A percentile compares a stretch with the other conserved stretches of the same genome.
phyloP scores from a whole-genome alignment of 2,888 invertebrate genomes.

The Phragmatobia fuliginosa region DNA sequence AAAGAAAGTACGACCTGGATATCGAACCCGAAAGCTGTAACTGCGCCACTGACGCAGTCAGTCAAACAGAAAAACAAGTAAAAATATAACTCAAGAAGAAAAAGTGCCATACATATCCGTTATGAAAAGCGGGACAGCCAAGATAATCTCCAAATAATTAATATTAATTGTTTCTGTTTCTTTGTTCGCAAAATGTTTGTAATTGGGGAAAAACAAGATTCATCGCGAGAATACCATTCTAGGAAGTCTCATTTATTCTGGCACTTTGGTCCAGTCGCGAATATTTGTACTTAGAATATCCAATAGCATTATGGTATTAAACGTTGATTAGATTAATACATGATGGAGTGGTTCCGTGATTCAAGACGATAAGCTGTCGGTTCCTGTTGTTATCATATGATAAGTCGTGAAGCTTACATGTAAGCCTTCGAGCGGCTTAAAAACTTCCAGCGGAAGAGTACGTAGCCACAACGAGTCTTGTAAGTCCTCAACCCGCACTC shows the following conservation, averaged over 20 bases:
- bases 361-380: too few relatives aligned
- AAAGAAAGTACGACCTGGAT: too few relatives aligned
- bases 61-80: slow-evolving; percentile 12
- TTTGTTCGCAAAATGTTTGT: slow-evolving; percentile 36
- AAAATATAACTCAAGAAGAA: slow-evolving; percentile 12
- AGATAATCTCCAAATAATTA: slow-evolving; percentile 56
- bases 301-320: neutral
- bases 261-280: slow-evolving; percentile 4
- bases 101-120: slow-evolving; percentile 16
- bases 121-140: slow-evolving; percentile 36
- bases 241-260: slow-evolving; percentile 37
- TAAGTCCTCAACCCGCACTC: too few relatives aligned
- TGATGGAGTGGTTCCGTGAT: too few relatives aligned
- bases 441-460: too few relatives aligned
- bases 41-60: too few relatives aligned
- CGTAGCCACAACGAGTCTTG: too few relatives aligned
- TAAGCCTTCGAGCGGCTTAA: too few relatives aligned
- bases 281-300: slow-evolving; percentile 11
- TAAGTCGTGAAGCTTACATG: too few relatives aligned
- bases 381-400: too few relatives aligned
- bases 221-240: slow-evolving; percentile 37
- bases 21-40: too few relatives aligned
- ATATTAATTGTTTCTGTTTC: slow-evolving; percentile 53
- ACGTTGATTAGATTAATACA: neutral
- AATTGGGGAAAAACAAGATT: slow-evolving; percentile 48